A percentile compares a stretch with the other conserved stretches of the same genome.
Conservation (phyloP, 2,113 vertebrate species). For the Danionella cerebrum region DNA sequence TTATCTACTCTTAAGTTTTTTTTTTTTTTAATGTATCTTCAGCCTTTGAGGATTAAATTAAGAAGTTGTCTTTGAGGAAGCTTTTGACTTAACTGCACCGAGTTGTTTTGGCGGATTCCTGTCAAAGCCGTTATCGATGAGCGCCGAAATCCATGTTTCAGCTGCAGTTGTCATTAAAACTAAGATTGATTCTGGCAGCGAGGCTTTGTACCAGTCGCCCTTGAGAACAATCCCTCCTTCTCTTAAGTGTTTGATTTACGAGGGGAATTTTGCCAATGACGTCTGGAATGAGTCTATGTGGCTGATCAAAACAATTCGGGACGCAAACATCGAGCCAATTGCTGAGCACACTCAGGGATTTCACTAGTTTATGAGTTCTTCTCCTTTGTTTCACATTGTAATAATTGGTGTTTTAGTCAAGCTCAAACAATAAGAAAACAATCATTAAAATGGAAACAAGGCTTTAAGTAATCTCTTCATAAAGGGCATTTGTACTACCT, state of each 20-base stretch:
- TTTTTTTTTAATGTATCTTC: too few relatives aligned
- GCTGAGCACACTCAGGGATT: not conserved
- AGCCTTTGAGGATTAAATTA: too few relatives aligned
- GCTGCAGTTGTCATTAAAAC: not conserved
- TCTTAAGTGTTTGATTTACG: conserved; percentile 30
- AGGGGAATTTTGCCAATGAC: conserved; percentile 15
- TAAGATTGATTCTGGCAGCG: conserved; percentile 14
- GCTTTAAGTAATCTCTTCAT: too few relatives aligned
- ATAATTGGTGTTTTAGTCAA: too few relatives aligned
- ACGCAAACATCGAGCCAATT: not conserved
- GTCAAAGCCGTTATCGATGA: not conserved
- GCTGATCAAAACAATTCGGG: not conserved
- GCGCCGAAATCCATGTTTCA: not conserved
- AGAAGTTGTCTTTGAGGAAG: too few relatives aligned
- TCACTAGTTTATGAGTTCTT: too few relatives aligned
- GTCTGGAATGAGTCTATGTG: not conserved
- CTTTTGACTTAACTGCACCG: not conserved
- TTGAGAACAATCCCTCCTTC: conserved; percentile 23
- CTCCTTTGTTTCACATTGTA: too few relatives aligned
- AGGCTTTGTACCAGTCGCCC: conserved; percentile 1
- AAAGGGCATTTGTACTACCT: too few relatives aligned
- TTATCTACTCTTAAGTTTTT: too few relatives aligned
- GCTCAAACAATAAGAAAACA: too few relatives aligned
- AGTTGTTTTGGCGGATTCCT: not conserved
- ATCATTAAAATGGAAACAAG: too few relatives aligned